Evolutionary conservation across 2,113 vertebrate species (phyloP).

Genomic region (Euleptes europaea): DNA sequence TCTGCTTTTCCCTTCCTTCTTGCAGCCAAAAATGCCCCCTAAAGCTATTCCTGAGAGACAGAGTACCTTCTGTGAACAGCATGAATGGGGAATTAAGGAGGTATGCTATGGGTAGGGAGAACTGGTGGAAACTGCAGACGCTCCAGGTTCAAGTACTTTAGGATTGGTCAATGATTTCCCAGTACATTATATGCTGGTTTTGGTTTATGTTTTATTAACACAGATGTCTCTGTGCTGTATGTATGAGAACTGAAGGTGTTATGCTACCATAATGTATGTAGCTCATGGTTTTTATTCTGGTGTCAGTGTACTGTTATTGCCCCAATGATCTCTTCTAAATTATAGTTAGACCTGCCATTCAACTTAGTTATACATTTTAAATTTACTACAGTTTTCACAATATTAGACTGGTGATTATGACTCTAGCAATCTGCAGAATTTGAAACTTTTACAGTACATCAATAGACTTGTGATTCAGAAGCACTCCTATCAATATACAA

Average conservation of each 20-base stretch:
- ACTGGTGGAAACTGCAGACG: not conserved
- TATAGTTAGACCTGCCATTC: conserved; percentile 4
- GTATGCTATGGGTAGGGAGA: too few relatives aligned
- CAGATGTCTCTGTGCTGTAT: not conserved
- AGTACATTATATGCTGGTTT: not conserved
- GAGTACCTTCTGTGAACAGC: too few relatives aligned
- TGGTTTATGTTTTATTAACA: not conserved
- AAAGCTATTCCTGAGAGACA: too few relatives aligned
- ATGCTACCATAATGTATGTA: not conserved
- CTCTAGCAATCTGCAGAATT: not conserved
- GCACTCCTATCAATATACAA: conserved; percentile 7
- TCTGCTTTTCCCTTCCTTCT: too few relatives aligned
- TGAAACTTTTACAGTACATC: conserved; percentile 24
- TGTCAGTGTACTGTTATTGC: not conserved
- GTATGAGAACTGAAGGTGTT: not conserved
- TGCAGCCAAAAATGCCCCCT: too few relatives aligned
- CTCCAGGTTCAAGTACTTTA: not conserved
- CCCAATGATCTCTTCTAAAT: not conserved
- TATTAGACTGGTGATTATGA: not conserved
- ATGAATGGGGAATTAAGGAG: too few relatives aligned
- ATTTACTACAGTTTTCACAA: not conserved
- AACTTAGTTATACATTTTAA: not conserved
- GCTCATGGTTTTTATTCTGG: not conserved
- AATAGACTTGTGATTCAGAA: conserved; percentile 6
- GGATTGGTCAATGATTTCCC: not conserved